A percentile compares a stretch with the other conserved stretches of the same genome.
These are phyloP conservation scores for rat (Rattus norvegicus) DNA, from an alignment of 2,113 vertebrate genomes.

Conservation along the genomic window GRCr8 NC_086019.1:101502501-101503000, in stretches of 20 bases:
- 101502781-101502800: not conserved
- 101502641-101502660: not conserved
- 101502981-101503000: not conserved
- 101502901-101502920: not conserved
- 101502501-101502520: too few species aligned
- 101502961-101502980: not conserved
- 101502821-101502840: accelerated
- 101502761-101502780: not conserved
- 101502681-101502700: not conserved
- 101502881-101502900: not conserved
- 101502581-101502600: not conserved
- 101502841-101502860: accelerated
- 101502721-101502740: not conserved
- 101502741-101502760: not conserved
- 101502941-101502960: not conserved
- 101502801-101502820: not conserved
- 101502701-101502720: too few species aligned
- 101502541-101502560: not conserved
- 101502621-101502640: not conserved
- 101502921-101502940: too few species aligned
- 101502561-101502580: not conserved
- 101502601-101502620: not conserved
- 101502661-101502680: not conserved
- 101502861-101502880: not conserved
- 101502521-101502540: accelerated